Evolutionary conservation across 2,113 vertebrate genomes (phyloP).

Genomic region (Addax nasomaculatus): DNA sequence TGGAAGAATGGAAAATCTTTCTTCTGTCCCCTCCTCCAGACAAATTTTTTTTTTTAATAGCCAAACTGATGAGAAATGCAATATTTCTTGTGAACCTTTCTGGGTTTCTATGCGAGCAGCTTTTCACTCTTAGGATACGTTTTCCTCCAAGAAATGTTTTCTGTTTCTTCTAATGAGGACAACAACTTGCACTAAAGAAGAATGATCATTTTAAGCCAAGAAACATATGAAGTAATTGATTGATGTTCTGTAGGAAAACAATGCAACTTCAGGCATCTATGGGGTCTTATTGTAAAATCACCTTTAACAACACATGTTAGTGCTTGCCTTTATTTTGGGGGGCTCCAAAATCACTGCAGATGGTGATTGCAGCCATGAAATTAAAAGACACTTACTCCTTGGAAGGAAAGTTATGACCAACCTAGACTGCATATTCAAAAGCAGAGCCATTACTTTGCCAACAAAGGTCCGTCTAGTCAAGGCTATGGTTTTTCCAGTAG

Average conservation of each 20-base stretch:
- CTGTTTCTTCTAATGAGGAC: background rate
- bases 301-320: background rate
- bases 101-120: background rate
- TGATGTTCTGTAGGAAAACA: background rate
- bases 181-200: background rate
- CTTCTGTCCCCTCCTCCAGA: background rate
- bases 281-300: background rate
- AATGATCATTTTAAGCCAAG: background rate
- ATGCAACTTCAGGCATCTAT: background rate
- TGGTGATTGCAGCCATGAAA: too few species aligned
- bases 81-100: background rate
- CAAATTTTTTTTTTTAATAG: background rate
- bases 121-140: background rate
- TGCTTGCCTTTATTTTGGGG: background rate
- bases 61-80: background rate
- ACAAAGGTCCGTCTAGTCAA: too few species aligned
- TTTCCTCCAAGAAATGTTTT: background rate
- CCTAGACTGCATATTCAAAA: too few species aligned
- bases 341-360: too few species aligned
- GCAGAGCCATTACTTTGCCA: too few species aligned
- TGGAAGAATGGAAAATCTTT: background rate
- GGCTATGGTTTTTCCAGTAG: too few species aligned
- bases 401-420: too few species aligned
- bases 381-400: too few species aligned
- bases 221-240: background rate